Evolutionary conservation across 2,113 vertebrate genomes (phyloP), one percentile per base, ranked within the genome.

Genomic region (Myotis yumanensis): DNA sequence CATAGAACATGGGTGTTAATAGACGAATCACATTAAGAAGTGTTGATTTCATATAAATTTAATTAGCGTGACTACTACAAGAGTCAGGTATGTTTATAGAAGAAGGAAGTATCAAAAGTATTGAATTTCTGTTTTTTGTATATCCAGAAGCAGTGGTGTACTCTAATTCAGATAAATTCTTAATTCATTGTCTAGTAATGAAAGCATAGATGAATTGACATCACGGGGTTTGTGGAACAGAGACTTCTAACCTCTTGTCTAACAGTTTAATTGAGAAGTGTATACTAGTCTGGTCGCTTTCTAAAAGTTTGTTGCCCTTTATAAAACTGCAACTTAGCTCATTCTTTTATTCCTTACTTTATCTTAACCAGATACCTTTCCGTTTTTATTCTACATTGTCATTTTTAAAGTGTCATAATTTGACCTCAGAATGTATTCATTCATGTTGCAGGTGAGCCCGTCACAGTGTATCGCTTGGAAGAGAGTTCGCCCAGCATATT

Each of bases 401-500:
- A 48, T 89, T 89, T 88, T 94, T 87, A 51, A 48, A 62, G 51
- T 66, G 46, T 93, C 30, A 35, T 89, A 54, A 48, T 85, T 91
- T 91, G 15, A 91, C 48, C 0, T 32, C 52, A 88, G 59, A 18
- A 48, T 96, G 18, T 97, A 17, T 96, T 68, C 68, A 59, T 95
- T 46, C 0, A 22, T 0, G 2, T 81, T 95, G 0, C 93, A 99
- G 99, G 99, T 66, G 99, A 99, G 91, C 99, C 99, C 11, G 99
- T 99, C 96, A 99, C 99, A 0, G 99, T 99, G 96, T 99, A 99
- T 97, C 99, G 99, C 32, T 98, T 99, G 81, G 99, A 99, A 96
- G 99, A 99, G 97, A 99, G 99, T 86, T 99, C 99, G 51, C 99
- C 99, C 80, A 99, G 97, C 98, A 99, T 99, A 86, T 98, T 99